Evolutionary conservation across 2,797 vertebrate genomes (phyloP), one percentile per base, ranked within the genome.

Genomic region (Microcaecilia unicolor): DNA sequence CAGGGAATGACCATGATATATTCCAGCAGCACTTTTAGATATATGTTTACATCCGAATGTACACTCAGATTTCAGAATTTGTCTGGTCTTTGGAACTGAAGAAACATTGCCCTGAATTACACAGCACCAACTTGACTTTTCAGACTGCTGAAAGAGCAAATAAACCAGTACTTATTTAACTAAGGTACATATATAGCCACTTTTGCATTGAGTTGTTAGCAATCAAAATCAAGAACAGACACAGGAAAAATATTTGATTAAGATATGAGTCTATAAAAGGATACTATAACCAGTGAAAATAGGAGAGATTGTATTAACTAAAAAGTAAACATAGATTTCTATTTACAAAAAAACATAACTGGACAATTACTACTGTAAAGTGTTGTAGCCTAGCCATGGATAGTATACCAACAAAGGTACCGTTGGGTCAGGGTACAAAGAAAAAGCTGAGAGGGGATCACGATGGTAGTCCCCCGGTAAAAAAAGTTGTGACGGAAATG

Each of bases 401-500:
- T 63, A 66, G 34, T 24, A 64, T 70, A 6, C 72, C 71, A 6
- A 55, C 55, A 19, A 72, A 43, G 48, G 72, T 73, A 39, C 38
- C 76, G 20, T 31, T 70, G 3, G 58, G 65, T 63, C 61, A 64
- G 6, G 48, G 58, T 31, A 50, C 74, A 21, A 64, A 67, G 56
- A 83, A 89, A 87, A 61, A 76, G 76, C 55, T 61, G 61, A 61
- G 81, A 64, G 71, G 79, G 71, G 56, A 80, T 78, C 76, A 83
- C 69, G 46, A 88, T 82, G 70, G 88, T 76, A 67, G 90, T 70
- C 90, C 37, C 76, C 93, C 70, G 43, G 77, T 73, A 83, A 98
- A 86, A 83, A 98, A 80, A 72, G 82, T 88, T 51, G 90, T 93
- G 80, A 91, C 87, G 0, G 93, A 96, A 65, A 81, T 85, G 55